Evolutionary conservation across 2,113 vertebrate genomes (phyloP).

Genomic region (Aegotheles bennettii): DNA sequence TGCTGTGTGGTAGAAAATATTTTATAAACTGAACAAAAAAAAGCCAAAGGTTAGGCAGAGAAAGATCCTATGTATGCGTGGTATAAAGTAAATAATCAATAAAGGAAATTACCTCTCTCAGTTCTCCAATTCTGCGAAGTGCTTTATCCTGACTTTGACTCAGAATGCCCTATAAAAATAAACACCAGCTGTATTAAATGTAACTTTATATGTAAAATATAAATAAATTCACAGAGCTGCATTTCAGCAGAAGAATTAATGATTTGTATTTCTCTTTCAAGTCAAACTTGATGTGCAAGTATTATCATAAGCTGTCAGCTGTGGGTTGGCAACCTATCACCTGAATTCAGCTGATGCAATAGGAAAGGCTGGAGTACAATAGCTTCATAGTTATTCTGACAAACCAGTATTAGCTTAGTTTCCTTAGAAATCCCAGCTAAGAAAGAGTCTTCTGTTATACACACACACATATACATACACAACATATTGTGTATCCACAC

Average conservation of each 20-base stretch:
- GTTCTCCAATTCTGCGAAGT: conserved; percentile 91
- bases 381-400: not conserved
- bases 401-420: not conserved
- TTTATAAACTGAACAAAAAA: not conserved
- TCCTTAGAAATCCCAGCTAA: not conserved
- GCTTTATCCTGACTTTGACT: conserved; percentile 97
- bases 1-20: not conserved
- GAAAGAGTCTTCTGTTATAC: not conserved
- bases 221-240: not conserved
- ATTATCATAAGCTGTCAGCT: not conserved
- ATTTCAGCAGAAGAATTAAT: not conserved
- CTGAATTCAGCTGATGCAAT: not conserved
- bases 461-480: not conserved
- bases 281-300: not conserved
- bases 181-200: not conserved
- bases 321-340: not conserved
- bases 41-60: not conserved
- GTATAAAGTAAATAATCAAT: not conserved
- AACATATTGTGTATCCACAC: not conserved
- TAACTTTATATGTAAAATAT: not conserved
- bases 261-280: not conserved
- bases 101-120: conserved; percentile 83
- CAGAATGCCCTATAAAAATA: conserved; percentile 81
- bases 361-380: not conserved
- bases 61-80: not conserved